Evolutionary conservation across 2,797 vertebrate genomes (phyloP).

Genomic region (Sebastes matsubarae): DNA sequence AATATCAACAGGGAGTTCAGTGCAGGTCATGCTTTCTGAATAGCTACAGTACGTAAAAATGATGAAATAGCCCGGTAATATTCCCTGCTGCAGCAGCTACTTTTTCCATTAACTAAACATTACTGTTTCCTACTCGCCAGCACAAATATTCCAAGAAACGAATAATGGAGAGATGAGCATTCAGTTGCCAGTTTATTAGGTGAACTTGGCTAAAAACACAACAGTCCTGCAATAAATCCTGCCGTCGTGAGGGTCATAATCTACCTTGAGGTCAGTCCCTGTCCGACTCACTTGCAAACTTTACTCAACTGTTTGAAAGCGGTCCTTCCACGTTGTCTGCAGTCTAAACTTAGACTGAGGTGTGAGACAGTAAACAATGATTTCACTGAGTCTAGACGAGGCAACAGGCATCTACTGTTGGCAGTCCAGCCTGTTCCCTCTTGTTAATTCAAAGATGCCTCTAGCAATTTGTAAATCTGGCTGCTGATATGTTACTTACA

Average conservation of each 20-base stretch:
- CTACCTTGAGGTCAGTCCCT: neutral
- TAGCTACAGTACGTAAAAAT: constrained; percentile 8
- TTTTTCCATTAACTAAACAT: constrained; percentile 44
- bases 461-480: constrained; percentile 36
- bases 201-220: neutral
- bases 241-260: neutral
- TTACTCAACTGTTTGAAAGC: neutral
- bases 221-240: neutral
- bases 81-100: neutral
- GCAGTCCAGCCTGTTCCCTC: constrained; percentile 25
- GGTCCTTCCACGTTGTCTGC: neutral
- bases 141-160: neutral
- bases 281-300: neutral
- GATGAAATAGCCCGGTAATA: constrained; percentile 17
- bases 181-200: constrained; percentile 1
- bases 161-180: neutral
- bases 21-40: constrained; percentile 17
- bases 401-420: constrained; percentile 31
- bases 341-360: neutral
- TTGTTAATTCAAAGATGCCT: constrained; percentile 42
- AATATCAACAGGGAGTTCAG: constrained; percentile 10
- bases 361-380: constrained; percentile 16
- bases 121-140: constrained; percentile 3
- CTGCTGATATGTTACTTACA: constrained; percentile 21
- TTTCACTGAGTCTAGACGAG: constrained; percentile 34